Percentiles rank a stretch among this genome's conserved stretches.
phyloP scores from a whole-genome alignment of 2,113 vertebrate genomes.

The Pagrus major region DNA sequence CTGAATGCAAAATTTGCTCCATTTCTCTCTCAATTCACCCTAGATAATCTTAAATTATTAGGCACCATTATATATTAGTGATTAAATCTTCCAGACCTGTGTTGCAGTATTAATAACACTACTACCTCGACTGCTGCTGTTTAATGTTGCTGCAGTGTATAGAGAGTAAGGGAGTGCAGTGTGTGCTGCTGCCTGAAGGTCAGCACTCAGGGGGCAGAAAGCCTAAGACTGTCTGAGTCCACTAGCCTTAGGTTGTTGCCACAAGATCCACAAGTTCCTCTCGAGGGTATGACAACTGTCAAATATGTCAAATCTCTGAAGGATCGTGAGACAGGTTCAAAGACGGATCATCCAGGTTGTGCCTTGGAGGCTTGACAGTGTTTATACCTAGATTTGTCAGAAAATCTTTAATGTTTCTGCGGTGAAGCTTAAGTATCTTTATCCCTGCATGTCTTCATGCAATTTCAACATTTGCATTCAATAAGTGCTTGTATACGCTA shows the following conservation, averaged over 20 bases:
- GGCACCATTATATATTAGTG: not conserved
- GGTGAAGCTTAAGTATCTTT: not conserved
- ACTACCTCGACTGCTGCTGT: not conserved
- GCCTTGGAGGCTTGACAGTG: not conserved
- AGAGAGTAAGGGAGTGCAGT: not conserved
- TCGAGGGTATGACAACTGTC: constrained; percentile 7
- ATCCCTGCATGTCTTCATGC: not conserved
- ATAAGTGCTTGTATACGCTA: accelerated
- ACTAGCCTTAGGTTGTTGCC: not conserved
- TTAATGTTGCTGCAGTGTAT: not conserved
- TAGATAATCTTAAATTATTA: not conserved
- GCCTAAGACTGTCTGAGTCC: not conserved
- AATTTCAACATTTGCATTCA: not conserved
- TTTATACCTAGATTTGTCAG: not conserved
- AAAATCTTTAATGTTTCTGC: not conserved
- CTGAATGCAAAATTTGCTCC: not conserved
- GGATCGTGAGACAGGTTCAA: not conserved
- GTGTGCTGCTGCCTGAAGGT: constrained; percentile 4
- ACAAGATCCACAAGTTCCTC: not conserved
- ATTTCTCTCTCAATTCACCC: not conserved
- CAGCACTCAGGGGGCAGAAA: not conserved
- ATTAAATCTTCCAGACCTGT: constrained; percentile 2
- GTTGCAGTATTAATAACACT: not conserved
- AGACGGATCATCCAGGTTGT: not conserved
- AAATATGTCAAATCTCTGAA: constrained; percentile 10